Conservation (phyloP, 2,113 vertebrate genomes). For the Indri indri region DNA sequence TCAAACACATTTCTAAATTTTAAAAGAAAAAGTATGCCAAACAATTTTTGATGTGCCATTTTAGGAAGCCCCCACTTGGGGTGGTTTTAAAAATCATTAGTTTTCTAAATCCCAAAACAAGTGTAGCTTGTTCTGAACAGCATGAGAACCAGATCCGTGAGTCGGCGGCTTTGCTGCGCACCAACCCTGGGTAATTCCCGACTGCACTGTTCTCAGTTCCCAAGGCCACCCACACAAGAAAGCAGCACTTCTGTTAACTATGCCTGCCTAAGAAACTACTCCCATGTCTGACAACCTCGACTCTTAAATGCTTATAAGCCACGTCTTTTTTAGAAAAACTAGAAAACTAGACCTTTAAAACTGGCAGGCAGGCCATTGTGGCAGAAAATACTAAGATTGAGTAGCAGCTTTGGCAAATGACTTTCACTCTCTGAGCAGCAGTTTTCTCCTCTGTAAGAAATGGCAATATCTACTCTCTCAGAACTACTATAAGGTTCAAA, state of each 20-base stretch:
- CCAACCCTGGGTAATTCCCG: neutral
- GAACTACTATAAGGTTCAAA: neutral
- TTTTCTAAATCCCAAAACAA: neutral
- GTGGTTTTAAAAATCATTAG: neutral
- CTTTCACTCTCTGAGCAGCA: neutral
- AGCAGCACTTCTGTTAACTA: neutral
- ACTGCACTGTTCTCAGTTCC: neutral
- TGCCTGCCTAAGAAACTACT: neutral
- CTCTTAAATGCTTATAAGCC: neutral
- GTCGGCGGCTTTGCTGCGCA: neutral
- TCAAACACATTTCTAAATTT: neutral
- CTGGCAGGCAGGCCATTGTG: neutral
- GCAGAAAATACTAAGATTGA: constrained; percentile 11
- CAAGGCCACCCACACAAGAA: constrained; percentile 2
- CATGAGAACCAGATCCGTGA: neutral
- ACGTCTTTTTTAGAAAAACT: neutral
- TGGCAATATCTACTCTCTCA: neutral
- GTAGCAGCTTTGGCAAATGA: constrained; percentile 4
- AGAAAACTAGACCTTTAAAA: neutral
- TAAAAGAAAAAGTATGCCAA: neutral
- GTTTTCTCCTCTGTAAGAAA: neutral
- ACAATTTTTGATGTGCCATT: neutral
- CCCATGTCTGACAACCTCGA: neutral
- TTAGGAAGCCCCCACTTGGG: neutral
- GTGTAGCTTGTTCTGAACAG: neutral